phyloP scores from a whole-genome alignment of 2,797 vertebrate genomes.

The Dermochelys coriacea region DNA sequence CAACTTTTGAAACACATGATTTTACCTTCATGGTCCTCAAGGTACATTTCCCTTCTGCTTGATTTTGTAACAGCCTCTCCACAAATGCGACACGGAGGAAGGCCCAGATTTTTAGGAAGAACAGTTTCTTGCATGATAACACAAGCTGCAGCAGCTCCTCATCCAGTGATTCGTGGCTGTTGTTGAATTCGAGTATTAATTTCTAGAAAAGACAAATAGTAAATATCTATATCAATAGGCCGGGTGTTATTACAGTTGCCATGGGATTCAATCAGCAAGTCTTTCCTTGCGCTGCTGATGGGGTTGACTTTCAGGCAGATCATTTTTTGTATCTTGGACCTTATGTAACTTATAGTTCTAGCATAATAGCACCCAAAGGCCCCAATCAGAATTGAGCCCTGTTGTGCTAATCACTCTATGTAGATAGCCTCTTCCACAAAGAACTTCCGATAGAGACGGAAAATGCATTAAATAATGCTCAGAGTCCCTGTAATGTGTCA shows the following conservation, averaged over 20 bases:
- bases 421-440: background rate
- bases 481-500: background rate
- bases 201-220: conserved; percentile 61
- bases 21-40: conserved; percentile 82
- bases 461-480: background rate
- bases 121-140: conserved; percentile 73
- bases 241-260: background rate
- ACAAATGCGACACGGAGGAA: conserved; percentile 80
- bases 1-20: background rate
- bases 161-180: conserved; percentile 77
- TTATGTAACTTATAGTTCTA: background rate
- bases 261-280: background rate
- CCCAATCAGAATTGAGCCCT: background rate
- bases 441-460: background rate
- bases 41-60: conserved; percentile 71
- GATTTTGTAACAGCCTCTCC: conserved; percentile 78
- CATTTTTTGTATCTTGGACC: background rate
- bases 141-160: conserved; percentile 81
- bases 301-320: background rate
- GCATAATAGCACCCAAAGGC: background rate
- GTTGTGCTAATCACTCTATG: background rate
- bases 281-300: background rate
- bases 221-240: background rate
- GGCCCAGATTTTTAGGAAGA: conserved; percentile 81
- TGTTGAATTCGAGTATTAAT: conserved; percentile 82